These are phyloP conservation scores for Oreochromis grahami DNA, from an alignment of 2,797 vertebrate species.

Conservation along the genomic window DNA sequence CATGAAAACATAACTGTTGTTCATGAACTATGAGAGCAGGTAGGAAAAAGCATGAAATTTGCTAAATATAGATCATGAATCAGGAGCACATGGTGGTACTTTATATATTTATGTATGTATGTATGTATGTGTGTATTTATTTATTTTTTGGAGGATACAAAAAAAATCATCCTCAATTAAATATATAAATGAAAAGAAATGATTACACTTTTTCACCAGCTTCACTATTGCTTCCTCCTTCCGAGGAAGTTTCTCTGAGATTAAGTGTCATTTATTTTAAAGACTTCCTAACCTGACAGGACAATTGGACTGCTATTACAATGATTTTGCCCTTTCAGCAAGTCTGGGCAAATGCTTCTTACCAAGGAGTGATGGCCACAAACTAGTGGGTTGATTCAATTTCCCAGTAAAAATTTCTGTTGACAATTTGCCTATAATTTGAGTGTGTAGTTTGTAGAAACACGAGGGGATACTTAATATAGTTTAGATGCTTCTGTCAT, in stretches of 20 bases:
- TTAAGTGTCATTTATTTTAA: not conserved
- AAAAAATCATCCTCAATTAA: not conserved
- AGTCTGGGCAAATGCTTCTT: not conserved
- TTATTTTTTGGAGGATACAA: not conserved
- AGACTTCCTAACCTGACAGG: not conserved
- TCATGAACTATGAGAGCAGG: not conserved
- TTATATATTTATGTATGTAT: not conserved
- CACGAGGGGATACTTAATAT: too few species aligned
- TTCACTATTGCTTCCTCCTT: not conserved
- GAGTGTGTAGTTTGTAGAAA: not conserved
- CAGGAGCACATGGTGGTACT: not conserved
- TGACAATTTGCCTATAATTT: not conserved
- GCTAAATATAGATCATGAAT: not conserved
- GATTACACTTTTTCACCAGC: not conserved
- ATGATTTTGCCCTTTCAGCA: not conserved
- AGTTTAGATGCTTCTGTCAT: not conserved
- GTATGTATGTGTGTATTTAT: not conserved
- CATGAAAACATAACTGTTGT: constrained; percentile 65
- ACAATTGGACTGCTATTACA: not conserved
- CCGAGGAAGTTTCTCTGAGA: not conserved
- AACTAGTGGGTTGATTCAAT: not conserved
- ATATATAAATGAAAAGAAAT: not conserved
- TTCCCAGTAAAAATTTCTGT: not conserved
- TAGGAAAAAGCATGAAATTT: not conserved
- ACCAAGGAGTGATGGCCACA: not conserved